Evolutionary conservation across 2,888 invertebrate species (phyloP), one percentile per base, ranked within the genome.

Genomic region (Eilema caniola): DNA sequence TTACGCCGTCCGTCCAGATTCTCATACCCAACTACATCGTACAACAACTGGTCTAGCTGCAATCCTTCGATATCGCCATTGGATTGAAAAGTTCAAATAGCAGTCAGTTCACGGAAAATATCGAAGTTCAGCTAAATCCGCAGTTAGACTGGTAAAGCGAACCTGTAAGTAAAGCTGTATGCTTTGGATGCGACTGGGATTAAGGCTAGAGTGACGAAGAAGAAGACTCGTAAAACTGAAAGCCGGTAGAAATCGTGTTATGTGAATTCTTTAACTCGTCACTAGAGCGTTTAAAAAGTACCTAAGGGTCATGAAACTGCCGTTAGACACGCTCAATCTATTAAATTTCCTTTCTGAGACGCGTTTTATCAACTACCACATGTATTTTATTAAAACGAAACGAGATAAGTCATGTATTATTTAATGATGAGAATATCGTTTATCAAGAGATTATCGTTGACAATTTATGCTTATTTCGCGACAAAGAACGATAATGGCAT

Each of bases 301-400:
- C 28, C 28, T 2, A 33, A 65, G 23, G n/a, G 23, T 8, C n/a
- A 16, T 37, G 24, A 60, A 23, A 28, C 60, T 60, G 20, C 24
- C 10, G 59, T 28, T 20, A 53, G 25, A 16, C 25, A 59, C 25
- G 23, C 24, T 56, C 57, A 62, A 28, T 63, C 60, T 41, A 75
- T 78, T 78, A 86, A 59, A 80, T 82, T 86, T 83, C 80, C 84
- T 82, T 73, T 72, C 61, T n/a, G 70, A 69, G 66, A 78, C 77
- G 66, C 77, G 70, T 76, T 62, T 66, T 80, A 80, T 78, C 76
- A 63, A 69, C 73, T 72, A 63, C 28, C 68, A 59, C 73, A 73
- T 77, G 65, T 37, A 62, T 20, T n/a, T 56, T 20, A 53, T 72
- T 78, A 62, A n/a, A 57, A 20, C 31, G n/a, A 20, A 14, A 47